Evolutionary conservation across 2,113 vertebrate species (phyloP).

Genomic region (Patagioenas fasciata): DNA sequence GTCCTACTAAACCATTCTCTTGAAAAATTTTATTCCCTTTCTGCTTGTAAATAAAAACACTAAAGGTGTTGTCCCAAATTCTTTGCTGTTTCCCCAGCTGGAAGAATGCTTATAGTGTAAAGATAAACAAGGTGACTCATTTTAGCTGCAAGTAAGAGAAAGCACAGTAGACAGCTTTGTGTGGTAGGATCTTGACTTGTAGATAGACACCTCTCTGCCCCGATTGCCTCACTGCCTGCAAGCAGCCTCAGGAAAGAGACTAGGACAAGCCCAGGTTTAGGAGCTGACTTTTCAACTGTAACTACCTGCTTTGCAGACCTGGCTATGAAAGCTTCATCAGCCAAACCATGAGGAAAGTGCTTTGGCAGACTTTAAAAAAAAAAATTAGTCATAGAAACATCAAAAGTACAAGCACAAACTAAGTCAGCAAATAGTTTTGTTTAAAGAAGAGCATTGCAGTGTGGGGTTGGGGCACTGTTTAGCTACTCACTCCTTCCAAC

Average conservation of each 20-base stretch:
- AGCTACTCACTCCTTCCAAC: background rate
- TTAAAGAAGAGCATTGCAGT: background rate
- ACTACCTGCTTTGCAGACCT: background rate
- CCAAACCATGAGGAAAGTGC: background rate
- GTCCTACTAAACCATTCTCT: background rate
- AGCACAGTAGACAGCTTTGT: background rate
- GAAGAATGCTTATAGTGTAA: background rate
- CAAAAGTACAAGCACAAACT: background rate
- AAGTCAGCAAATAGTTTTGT: background rate
- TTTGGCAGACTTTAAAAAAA: background rate
- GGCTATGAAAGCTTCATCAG: background rate
- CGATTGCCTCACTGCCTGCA: background rate
- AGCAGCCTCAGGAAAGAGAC: background rate
- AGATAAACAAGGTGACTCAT: background rate
- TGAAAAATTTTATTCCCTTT: slow-evolving; percentile 11
- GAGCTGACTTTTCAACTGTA: background rate
- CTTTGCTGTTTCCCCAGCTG: background rate
- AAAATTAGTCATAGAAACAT: background rate
- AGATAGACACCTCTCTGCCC: background rate
- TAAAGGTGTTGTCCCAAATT: background rate
- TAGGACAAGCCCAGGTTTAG: background rate
- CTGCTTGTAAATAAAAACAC: slow-evolving; percentile 3
- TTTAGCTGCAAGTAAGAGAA: background rate
- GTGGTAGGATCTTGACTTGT: background rate
- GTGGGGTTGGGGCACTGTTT: background rate